These are phyloP conservation scores for Acestrorhynchus altus DNA, from an alignment of 2,797 vertebrate genomes.

Conservation along the genomic window DNA sequence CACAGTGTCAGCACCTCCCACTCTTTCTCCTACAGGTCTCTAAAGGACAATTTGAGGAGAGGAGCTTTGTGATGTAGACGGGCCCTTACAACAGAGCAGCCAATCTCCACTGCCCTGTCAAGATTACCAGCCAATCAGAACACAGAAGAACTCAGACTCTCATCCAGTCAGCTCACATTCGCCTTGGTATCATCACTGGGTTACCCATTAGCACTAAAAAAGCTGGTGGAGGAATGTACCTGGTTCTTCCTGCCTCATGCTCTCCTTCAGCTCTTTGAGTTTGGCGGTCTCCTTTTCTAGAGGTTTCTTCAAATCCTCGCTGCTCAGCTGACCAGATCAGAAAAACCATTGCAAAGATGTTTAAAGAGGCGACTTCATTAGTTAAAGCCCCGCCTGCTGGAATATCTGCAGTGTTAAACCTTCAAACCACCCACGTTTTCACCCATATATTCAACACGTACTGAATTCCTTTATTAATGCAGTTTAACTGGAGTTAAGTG, in stretches of 20 bases:
- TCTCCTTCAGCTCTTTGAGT: slow-evolving; percentile 83
- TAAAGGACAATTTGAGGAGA: slow-evolving; percentile 45
- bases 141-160: slow-evolving; percentile 65
- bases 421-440: too few relatives aligned
- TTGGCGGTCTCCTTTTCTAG: slow-evolving; percentile 88
- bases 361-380: background rate
- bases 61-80: slow-evolving; percentile 76
- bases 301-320: slow-evolving; percentile 84
- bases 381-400: too few relatives aligned
- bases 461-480: too few relatives aligned
- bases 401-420: too few relatives aligned
- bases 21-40: slow-evolving; percentile 55
- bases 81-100: slow-evolving; percentile 89
- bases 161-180: slow-evolving; percentile 80
- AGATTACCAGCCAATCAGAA: slow-evolving; percentile 86
- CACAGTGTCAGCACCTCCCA: slow-evolving; percentile 60
- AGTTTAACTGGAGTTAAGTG: too few relatives aligned
- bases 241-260: slow-evolving; percentile 59
- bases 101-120: slow-evolving; percentile 82
- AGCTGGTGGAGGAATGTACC: slow-evolving; percentile 63
- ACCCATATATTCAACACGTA: too few relatives aligned
- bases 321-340: slow-evolving; percentile 82
- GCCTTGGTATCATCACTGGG: slow-evolving; percentile 89
- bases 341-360: too few relatives aligned
- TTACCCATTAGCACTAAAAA: slow-evolving; percentile 53